phyloP scores from a whole-genome alignment of 1,140 invertebrate genomes.

The Lepidostoma basale region DNA sequence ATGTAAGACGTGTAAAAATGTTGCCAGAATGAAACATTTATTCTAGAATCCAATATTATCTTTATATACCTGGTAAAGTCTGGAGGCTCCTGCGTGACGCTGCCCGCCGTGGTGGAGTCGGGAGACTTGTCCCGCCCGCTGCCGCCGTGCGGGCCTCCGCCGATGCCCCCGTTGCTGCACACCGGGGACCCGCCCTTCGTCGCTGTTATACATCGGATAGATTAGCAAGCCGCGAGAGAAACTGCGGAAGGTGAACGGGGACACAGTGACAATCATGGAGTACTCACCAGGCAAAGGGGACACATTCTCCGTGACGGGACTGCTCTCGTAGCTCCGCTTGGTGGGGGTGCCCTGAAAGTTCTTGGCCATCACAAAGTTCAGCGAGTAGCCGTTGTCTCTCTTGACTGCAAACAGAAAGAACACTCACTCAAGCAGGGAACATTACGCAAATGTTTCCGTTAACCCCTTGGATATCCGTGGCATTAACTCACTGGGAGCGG shows the following conservation, averaged over 20 bases:
- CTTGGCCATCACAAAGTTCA: conserved; percentile 58
- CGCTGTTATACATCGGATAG: not conserved
- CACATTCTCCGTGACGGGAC: conserved; percentile 53
- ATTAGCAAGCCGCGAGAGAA: not conserved
- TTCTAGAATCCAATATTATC: not conserved
- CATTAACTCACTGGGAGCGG: conserved; percentile 18
- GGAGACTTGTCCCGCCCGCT: conserved; percentile 37
- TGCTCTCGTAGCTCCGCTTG: conserved; percentile 59
- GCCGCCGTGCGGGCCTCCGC: not conserved
- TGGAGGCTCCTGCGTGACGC: conserved; percentile 7
- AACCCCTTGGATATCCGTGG: not conserved
- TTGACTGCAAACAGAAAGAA: conserved; percentile 51
- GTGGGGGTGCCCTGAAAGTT: conserved; percentile 58
- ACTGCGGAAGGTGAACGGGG: not conserved
- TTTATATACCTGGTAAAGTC: conserved; percentile 25
- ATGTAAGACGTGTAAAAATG: not conserved
- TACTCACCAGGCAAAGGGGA: conserved; percentile 26
- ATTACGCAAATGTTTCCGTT: not conserved
- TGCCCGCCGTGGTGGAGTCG: conserved; percentile 37
- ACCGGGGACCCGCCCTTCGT: conserved; percentile 1
- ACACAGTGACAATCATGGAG: not conserved
- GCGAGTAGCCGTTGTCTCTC: conserved; percentile 59
- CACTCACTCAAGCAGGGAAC: not conserved
- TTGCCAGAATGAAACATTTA: not conserved
- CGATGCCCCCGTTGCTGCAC: not conserved